Conservation (phyloP, 2,113 vertebrate genomes). For the Silurus glanis region DNA sequence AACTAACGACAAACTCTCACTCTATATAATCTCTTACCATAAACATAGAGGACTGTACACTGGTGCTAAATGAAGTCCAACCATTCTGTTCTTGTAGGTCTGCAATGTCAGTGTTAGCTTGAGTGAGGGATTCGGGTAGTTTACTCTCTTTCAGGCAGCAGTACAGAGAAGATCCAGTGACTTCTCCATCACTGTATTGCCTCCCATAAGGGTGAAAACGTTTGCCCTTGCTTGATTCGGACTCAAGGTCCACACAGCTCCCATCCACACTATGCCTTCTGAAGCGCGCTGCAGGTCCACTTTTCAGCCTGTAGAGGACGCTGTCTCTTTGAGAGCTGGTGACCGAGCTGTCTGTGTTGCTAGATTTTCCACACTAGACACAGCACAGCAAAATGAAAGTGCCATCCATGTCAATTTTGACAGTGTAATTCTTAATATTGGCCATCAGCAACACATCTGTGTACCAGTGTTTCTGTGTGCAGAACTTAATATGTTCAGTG, state of each 20-base stretch:
- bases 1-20: neutral
- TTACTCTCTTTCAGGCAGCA: slow-evolving; percentile 65
- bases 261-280: slow-evolving; percentile 78
- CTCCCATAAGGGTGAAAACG: slow-evolving; percentile 85
- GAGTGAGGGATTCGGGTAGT: slow-evolving; percentile 65
- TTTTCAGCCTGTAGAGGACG: slow-evolving; percentile 59
- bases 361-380: slow-evolving; percentile 40
- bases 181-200: slow-evolving; percentile 75
- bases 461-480: neutral
- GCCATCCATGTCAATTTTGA: neutral
- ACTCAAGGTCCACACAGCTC: slow-evolving; percentile 38
- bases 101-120: neutral
- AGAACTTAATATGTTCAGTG: neutral
- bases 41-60: slow-evolving; percentile 65
- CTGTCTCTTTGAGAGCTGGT: slow-evolving; percentile 50
- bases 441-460: neutral
- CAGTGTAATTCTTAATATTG: neutral
- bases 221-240: slow-evolving; percentile 58
- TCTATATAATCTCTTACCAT: slow-evolving; percentile 68
- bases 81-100: slow-evolving; percentile 35
- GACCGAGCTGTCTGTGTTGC: slow-evolving; percentile 35
- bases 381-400: neutral
- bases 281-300: slow-evolving; percentile 63
- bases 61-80: slow-evolving; percentile 59
- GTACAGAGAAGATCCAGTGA: slow-evolving; percentile 60